These are phyloP conservation scores for Hirtodrosophila histrioides DNA, from an alignment of 2,888 invertebrate genomes.

Conservation along the genomic window DNA sequence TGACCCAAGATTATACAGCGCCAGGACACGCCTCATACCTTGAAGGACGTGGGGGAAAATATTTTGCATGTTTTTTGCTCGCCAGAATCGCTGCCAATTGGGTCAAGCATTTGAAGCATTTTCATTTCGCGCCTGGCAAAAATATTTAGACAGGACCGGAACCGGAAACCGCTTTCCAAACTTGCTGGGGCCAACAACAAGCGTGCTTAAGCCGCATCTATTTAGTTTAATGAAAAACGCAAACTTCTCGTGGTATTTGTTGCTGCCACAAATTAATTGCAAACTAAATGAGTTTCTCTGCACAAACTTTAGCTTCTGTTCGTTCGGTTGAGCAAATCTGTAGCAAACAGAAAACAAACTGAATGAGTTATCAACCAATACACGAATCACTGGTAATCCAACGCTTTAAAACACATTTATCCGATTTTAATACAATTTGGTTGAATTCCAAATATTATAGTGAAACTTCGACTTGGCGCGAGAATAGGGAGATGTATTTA, in stretches of 20 bases:
- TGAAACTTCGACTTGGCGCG: no score
- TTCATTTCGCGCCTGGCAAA: slow-evolving; percentile 69
- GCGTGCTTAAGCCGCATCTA: slow-evolving; percentile 46
- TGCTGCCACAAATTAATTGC: slow-evolving; percentile 76
- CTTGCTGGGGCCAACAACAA: slow-evolving; percentile 21
- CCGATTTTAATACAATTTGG: no score
- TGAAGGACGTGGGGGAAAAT: slow-evolving; percentile 23
- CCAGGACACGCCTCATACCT: slow-evolving; percentile 23
- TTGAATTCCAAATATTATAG: no score
- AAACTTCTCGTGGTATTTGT: slow-evolving; percentile 45
- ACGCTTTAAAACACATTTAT: no score
- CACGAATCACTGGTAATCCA: no score
- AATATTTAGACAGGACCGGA: slow-evolving; percentile 40
- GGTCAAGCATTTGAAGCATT: slow-evolving; percentile 70
- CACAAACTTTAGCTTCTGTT: slow-evolving; percentile 63
- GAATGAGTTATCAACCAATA: no score
- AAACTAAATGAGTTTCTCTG: slow-evolving; percentile 73
- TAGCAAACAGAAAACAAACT: slow-evolving; percentile 2
- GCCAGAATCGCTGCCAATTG: slow-evolving; percentile 60
- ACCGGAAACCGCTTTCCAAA: slow-evolving; percentile 53
- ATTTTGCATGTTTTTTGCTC: slow-evolving; percentile 69
- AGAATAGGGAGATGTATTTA: no score
- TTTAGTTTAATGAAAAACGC: slow-evolving; percentile 75
- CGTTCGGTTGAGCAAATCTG: slow-evolving; percentile 21
- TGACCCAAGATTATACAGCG: slow-evolving; percentile 59